Conservation (phyloP, 2,888 invertebrate genomes). For the Platerodrilus igneus region DNA sequence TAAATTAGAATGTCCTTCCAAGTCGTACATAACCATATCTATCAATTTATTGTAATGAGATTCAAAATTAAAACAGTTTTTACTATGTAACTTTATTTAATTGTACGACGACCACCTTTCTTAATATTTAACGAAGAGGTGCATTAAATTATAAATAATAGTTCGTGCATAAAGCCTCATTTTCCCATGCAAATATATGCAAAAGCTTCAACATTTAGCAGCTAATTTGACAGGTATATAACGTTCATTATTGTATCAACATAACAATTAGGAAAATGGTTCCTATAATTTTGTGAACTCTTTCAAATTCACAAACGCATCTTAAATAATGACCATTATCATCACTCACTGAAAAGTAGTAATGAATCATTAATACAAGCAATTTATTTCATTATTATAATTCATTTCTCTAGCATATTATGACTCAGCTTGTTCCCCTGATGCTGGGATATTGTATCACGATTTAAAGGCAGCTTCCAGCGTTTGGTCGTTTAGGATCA, state of each 20-base stretch:
- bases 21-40: no score
- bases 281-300: constrained; percentile 15
- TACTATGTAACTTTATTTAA: no score
- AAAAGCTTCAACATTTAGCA: constrained; percentile 41
- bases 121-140: no score
- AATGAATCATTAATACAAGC: constrained; percentile 47
- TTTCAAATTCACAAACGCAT: constrained; percentile 36
- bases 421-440: constrained; percentile 40
- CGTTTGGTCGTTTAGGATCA: constrained; percentile 16
- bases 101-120: no score
- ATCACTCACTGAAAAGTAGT: constrained; percentile 47
- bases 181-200: constrained; percentile 45
- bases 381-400: constrained; percentile 50
- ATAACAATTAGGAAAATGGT: constrained; percentile 33
- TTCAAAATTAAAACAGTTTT: no score
- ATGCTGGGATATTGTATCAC: constrained; percentile 15
- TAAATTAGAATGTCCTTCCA: no score
- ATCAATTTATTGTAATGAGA: no score
- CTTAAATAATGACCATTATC: constrained; percentile 44
- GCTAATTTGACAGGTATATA: constrained; percentile 40
- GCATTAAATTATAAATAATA: background rate
- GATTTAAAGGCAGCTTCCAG: constrained; percentile 15
- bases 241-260: constrained; percentile 37
- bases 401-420: constrained; percentile 43
- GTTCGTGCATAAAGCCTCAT: constrained; percentile 8